phyloP scores from a whole-genome alignment of 2,113 vertebrate genomes.

The Probosciger aterrimus region DNA sequence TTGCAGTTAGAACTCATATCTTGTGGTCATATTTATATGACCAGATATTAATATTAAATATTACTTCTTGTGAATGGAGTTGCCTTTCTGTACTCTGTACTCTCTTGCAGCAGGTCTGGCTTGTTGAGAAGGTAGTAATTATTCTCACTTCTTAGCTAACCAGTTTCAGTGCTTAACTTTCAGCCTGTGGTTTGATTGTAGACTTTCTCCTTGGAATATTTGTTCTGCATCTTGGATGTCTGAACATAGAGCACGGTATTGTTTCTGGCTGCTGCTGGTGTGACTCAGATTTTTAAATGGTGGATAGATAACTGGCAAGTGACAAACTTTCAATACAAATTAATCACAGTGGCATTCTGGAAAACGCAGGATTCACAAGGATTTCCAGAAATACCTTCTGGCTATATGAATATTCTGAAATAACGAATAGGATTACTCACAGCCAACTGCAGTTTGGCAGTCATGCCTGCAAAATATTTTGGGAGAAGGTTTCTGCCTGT shows the following conservation, averaged over 20 bases:
- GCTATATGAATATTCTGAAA: constrained; percentile 49
- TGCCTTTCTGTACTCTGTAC: background rate
- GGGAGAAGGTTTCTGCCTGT: constrained; percentile 30
- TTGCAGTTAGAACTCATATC: background rate
- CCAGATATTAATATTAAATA: background rate
- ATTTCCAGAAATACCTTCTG: constrained; percentile 46
- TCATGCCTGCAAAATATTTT: constrained; percentile 6
- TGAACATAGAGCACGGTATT: constrained; percentile 18
- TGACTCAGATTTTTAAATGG: constrained; percentile 43
- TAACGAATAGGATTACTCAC: constrained; percentile 24
- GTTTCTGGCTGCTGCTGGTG: background rate
- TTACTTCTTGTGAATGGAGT: background rate
- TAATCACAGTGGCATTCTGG: constrained; percentile 15
- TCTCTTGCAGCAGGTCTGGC: background rate
- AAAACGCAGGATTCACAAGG: constrained; percentile 25
- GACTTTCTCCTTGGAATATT: constrained; percentile 35
- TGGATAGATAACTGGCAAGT: constrained; percentile 15
- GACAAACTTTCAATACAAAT: constrained; percentile 38
- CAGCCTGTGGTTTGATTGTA: background rate
- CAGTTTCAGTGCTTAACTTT: background rate
- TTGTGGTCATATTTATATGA: background rate
- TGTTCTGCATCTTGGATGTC: background rate
- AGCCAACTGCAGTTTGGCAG: constrained; percentile 29
- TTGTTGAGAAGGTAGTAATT: background rate
- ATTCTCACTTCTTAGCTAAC: background rate